Conservation (phyloP, 2,888 invertebrate genomes). For the Lucinisca nassula region DNA sequence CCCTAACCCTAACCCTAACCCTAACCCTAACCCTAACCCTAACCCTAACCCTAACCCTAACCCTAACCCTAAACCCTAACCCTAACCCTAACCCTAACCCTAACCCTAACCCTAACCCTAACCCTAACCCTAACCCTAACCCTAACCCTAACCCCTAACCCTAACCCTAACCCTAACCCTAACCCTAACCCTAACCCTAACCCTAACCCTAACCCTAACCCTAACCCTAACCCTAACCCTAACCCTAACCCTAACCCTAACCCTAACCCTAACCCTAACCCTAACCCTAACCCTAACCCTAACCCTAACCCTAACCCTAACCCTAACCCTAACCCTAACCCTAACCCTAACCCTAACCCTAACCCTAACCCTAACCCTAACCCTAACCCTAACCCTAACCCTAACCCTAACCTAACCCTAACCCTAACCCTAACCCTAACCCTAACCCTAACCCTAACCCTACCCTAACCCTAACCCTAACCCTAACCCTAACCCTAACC, state of each 20-base stretch:
- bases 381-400: conserved; percentile 68
- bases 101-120: conserved; percentile 42
- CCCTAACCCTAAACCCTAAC: conserved; percentile 45
- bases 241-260: conserved; percentile 63
- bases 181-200: conserved; percentile 64
- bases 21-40: conserved; percentile 63
- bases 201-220: conserved; percentile 63
- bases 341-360: conserved; percentile 66
- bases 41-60: conserved; percentile 31
- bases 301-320: conserved; percentile 69
- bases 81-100: conserved; percentile 64
- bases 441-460: conserved; percentile 17
- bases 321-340: conserved; percentile 62
- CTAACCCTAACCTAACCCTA: conserved; percentile 59
- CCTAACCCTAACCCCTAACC: conserved; percentile 69
- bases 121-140: conserved; percentile 37
- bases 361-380: conserved; percentile 66
- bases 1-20: conserved; percentile 61
- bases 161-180: conserved; percentile 65
- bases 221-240: conserved; percentile 42
- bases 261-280: conserved; percentile 46
- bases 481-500: conserved; percentile 20
- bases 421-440: conserved; percentile 14
- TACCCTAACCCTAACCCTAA: conserved; percentile 34
- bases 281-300: conserved; percentile 74